Conservation (phyloP, 2,888 invertebrate genomes). For the Cosmopolites sordidus region DNA sequence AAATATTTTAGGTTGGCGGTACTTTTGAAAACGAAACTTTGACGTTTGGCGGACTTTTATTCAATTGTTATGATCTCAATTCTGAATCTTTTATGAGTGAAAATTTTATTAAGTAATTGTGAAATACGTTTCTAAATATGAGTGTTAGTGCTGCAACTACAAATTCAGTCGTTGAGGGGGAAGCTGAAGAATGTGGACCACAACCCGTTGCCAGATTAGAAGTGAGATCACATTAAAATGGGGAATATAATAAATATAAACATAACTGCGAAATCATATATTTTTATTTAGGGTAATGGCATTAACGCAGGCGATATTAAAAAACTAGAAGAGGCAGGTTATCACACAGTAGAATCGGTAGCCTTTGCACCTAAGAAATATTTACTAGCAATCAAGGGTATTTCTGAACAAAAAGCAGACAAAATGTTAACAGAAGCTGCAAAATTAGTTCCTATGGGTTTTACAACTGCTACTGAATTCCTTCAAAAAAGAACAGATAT, state of each 20-base stretch:
- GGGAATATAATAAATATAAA: background rate
- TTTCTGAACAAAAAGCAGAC: constrained; percentile 96
- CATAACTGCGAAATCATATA: constrained; percentile 4
- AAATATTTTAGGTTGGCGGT: too few species aligned
- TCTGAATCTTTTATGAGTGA: background rate
- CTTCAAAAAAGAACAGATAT: constrained; percentile 94
- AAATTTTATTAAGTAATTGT: background rate
- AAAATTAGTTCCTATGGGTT: constrained; percentile 95
- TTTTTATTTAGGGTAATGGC: constrained; percentile 71
- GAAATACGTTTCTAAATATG: constrained; percentile 27
- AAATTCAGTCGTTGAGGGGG: constrained; percentile 52
- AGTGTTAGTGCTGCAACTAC: constrained; percentile 50
- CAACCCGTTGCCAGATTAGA: constrained; percentile 67
- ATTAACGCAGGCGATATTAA: constrained; percentile 88
- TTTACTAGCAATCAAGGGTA: constrained; percentile 84
- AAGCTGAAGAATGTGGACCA: constrained; percentile 67
- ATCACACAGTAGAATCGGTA: constrained; percentile 90
- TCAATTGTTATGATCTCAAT: background rate
- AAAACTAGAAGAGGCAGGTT: constrained; percentile 89
- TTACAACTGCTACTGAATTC: constrained; percentile 95
- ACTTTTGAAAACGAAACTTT: background rate
- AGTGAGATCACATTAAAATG: constrained; percentile 48
- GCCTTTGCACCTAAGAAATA: constrained; percentile 93
- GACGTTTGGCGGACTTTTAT: constrained; percentile 1
- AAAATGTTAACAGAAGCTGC: constrained; percentile 86